Conservation (phyloP, 2,888 invertebrate genomes). For the Rhingia rostrata region DNA sequence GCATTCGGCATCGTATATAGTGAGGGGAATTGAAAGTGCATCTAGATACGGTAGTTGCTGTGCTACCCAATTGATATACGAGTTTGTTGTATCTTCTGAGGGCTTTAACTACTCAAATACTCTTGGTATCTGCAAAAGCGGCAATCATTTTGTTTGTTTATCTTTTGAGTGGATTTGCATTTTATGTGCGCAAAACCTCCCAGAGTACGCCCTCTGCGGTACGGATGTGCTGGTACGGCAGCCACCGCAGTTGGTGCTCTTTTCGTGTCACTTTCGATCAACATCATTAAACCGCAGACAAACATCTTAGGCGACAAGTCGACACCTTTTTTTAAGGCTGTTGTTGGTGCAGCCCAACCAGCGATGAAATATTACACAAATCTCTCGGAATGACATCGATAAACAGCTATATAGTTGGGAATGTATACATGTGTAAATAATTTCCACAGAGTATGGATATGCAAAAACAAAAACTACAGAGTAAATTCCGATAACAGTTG, state of each 20-base stretch:
- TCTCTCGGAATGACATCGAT: conserved; percentile 68
- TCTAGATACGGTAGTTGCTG: neutral
- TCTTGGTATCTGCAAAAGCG: conserved; percentile 29
- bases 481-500: conserved; percentile 71
- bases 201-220: neutral
- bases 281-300: conserved; percentile 51
- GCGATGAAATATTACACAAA: conserved; percentile 67
- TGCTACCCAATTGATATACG: conserved; percentile 4
- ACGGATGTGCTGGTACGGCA: neutral
- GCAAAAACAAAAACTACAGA: conserved; percentile 4
- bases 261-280: conserved; percentile 59
- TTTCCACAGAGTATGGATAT: conserved; percentile 10
- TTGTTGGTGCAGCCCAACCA: conserved; percentile 15
- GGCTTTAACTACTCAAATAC: conserved; percentile 29
- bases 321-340: conserved; percentile 48
- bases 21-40: neutral
- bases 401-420: conserved; percentile 34
- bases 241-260: conserved; percentile 11
- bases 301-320: conserved; percentile 48
- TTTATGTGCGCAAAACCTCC: conserved; percentile 37
- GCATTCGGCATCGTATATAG: neutral
- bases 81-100: conserved; percentile 2
- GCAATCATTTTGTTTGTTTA: conserved; percentile 69
- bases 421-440: conserved; percentile 47
- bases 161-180: conserved; percentile 51